Evolutionary conservation across 2,113 vertebrate species (phyloP).

Genomic region (Notarius lentiginosus): DNA sequence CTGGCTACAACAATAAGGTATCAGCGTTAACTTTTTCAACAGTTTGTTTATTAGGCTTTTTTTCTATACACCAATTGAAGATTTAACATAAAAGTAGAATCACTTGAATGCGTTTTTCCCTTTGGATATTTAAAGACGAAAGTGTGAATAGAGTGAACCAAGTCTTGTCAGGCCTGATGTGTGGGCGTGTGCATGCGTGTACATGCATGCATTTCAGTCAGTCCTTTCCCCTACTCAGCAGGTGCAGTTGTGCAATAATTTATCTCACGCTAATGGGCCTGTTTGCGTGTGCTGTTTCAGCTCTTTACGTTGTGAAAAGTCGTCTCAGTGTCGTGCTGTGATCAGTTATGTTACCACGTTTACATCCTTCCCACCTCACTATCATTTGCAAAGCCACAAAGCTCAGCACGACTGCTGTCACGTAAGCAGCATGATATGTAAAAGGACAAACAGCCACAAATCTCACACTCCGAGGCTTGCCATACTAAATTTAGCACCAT

Average conservation of each 20-base stretch:
- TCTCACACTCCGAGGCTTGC: neutral
- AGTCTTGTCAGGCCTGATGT: neutral
- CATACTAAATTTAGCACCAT: neutral
- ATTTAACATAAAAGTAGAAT: neutral
- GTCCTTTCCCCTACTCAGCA: conserved; percentile 9
- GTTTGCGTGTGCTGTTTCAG: neutral
- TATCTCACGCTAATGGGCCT: neutral
- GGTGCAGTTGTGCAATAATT: neutral
- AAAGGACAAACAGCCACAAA: neutral
- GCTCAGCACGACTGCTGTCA: neutral
- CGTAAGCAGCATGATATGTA: neutral
- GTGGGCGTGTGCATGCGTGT: neutral
- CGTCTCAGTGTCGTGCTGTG: neutral
- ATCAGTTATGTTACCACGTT: neutral
- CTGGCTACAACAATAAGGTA: no score
- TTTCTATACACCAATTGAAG: no score
- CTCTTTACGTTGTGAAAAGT: neutral
- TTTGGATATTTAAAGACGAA: neutral
- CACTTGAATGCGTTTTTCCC: neutral
- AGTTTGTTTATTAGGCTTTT: neutral
- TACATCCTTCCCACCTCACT: neutral
- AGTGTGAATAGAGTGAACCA: neutral
- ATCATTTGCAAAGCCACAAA: neutral
- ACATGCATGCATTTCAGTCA: neutral
- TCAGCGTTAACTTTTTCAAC: no score